Evolutionary conservation across 2,113 vertebrate genomes (phyloP), one percentile per base, ranked within the genome.

Genomic region (Rafetus swinhoei): DNA sequence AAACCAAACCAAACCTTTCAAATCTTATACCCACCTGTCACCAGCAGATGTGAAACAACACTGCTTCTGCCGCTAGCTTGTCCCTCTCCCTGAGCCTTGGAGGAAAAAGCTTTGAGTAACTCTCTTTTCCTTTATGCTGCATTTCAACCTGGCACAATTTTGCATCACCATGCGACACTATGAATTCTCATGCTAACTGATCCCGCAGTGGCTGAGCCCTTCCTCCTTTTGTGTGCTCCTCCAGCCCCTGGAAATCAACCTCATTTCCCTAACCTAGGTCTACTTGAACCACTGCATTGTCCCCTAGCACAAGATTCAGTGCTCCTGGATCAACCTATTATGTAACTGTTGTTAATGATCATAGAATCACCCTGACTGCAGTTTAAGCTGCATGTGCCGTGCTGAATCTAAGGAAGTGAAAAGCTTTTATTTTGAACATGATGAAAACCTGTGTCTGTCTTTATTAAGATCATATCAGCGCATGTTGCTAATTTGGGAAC

Each of bases 401-500:
- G 56, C 94, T 76, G 53, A 82, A 95, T 94, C 83, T 89, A 85
- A 83, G 91, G 76, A 19, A 72, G 55, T 4, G 0, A 32, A 45
- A 92, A 35, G 55, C 14, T 83, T 83, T 81, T 92, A 25, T 86
- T 85, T 85, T 88, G 82, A 62, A 76, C 21, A 50, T 79, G 87
- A 62, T 52, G 90, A 92, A 85, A 69, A 90, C 21, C 32, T 92
- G 19, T 55, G 16, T 45, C 86, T 96, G 56, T 4, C 59, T 96
- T 83, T 50, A 79, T 94, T 91, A 79, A 94, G 96, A 89, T 80
- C 57, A 92, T 91, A 93, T 79, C 22, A 93, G 77, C 84, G 52
- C 79, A 72, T 60, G n/a, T 76, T n/a, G 6, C 89, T 89, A 57
- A 94, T 84, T 93, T 90, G 35, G 74, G 91, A 77, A 79, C 83